Evolutionary conservation across 2,888 invertebrate genomes (phyloP).

Genomic region (Pimpla rufipes): DNA sequence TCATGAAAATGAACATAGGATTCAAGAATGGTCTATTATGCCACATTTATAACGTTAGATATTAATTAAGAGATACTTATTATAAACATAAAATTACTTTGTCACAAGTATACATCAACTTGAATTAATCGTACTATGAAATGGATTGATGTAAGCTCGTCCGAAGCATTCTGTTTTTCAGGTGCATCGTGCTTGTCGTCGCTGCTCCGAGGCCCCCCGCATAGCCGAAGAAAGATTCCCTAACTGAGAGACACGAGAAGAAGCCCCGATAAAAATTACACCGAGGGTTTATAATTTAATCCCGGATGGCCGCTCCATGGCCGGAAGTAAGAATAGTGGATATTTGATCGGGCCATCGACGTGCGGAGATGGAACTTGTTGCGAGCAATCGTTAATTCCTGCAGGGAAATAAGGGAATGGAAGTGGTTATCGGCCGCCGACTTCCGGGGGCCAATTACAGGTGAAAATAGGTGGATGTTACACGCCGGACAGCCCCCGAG

Average conservation of each 20-base stretch:
- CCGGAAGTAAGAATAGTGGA: not conserved
- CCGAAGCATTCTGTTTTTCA: no score
- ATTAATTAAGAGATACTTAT: no score
- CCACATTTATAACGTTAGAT: no score
- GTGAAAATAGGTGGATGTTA: conserved; percentile 25
- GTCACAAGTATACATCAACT: not conserved
- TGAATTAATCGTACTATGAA: no score
- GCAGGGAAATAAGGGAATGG: not conserved
- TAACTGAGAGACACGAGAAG: no score
- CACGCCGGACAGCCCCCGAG: conserved; percentile 10
- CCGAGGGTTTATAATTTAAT: not conserved
- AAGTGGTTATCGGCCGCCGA: conserved; percentile 29
- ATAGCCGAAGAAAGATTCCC: no score
- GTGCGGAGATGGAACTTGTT: conserved; percentile 4
- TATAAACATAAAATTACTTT: no score
- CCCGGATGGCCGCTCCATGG: not conserved
- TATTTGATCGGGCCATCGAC: not conserved
- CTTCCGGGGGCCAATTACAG: conserved; percentile 52
- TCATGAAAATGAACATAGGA: no score
- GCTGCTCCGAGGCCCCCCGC: no score
- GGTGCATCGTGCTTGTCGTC: no score
- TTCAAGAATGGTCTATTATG: no score
- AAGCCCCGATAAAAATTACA: not conserved
- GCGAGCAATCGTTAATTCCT: conserved; percentile 13
- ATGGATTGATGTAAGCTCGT: no score